Base-by-base conservation (phyloP, 2,797 vertebrate genomes). In the Pseudochirops corinnae region DNA sequence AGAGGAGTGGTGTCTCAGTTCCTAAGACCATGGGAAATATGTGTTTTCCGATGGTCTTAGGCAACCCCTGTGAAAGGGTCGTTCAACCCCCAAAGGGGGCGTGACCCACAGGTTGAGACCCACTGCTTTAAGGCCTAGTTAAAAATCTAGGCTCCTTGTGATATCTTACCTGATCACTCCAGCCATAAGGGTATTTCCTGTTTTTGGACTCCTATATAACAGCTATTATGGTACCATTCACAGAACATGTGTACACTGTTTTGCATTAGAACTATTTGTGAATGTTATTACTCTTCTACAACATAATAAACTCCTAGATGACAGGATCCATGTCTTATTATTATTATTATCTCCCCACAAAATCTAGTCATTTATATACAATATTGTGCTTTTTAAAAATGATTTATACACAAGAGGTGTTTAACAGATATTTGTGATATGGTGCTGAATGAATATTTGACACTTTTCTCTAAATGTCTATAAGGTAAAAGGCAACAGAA, bases 401-500 rank as follows among this genome's bases (percentile, higher is more conserved):
- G 21, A 26, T 28, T 56, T 5, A 62, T 21, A 96, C 16, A 91
- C 2, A 90, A 28, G 13, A 94, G 31, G 1, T 28, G 16, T 33
- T 87, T n/a, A 96, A 94, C 21, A 52, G 90, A 46, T 56, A 50
- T 87, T 56, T 58, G 56, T 67, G 90, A 95, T 91, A 87, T 90
- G 33, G 50, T 31, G 58, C 55, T 90, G 46, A 52, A 58, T 55
- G 50, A 74, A 4, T 95, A 92, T 92, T 95, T 56, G 95, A 90
- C 31, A 29, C 57, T n/a, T 39, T 39, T 52, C 21, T 53, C 46
- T 56, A 96, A 95, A 95, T 52, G 91, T 39, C 56, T 56, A 90
- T 12, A 95, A 95, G 96, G 94, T 67, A 26, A 97, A 95, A 26
- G 9, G 39, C 39, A 50, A 87, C 26, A 50, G 24, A 87, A 87